Evolutionary conservation across 2,888 invertebrate species (phyloP).

Genomic region (Scaptomyza tumidula): DNA sequence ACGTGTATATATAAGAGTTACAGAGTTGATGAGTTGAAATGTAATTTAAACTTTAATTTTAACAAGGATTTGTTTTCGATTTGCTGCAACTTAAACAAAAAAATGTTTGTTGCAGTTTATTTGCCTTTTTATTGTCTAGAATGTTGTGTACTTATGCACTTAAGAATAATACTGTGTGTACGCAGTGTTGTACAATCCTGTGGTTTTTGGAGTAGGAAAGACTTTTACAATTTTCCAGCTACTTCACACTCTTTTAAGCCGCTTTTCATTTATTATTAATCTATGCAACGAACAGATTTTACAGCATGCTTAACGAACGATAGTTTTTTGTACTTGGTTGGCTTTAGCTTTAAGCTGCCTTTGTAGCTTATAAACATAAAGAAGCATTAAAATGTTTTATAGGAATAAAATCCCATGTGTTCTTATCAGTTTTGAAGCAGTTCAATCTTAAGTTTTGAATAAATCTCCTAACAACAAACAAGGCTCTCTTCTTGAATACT

Average conservation of each 20-base stretch:
- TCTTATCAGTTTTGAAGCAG: too few species aligned
- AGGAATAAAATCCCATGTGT: too few species aligned
- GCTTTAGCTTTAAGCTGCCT: too few species aligned
- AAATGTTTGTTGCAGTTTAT: neutral
- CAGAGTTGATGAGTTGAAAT: constrained; percentile 31
- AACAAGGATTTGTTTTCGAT: constrained; percentile 19
- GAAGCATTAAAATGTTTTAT: too few species aligned
- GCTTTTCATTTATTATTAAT: constrained; percentile 24
- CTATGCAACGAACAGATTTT: neutral
- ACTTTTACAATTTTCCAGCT: constrained; percentile 12
- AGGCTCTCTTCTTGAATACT: neutral
- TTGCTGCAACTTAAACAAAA: neutral
- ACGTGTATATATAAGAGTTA: constrained; percentile 10
- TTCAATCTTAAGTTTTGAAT: too few species aligned
- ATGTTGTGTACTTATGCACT: constrained; percentile 21
- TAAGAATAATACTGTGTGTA: constrained; percentile 10
- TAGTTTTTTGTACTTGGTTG: too few species aligned
- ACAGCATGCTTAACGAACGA: neutral
- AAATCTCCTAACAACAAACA: too few species aligned
- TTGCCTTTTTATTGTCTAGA: neutral
- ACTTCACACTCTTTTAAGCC: constrained; percentile 19
- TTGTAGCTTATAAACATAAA: too few species aligned
- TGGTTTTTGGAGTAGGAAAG: neutral
- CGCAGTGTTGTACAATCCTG: neutral
- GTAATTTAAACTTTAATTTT: constrained; percentile 15